Percentiles rank a stretch among this genome's conserved stretches.
These are phyloP conservation scores for Teleopsis dalmanni DNA, from an alignment of 1,140 invertebrate species.

Conservation along the genomic window DNA sequence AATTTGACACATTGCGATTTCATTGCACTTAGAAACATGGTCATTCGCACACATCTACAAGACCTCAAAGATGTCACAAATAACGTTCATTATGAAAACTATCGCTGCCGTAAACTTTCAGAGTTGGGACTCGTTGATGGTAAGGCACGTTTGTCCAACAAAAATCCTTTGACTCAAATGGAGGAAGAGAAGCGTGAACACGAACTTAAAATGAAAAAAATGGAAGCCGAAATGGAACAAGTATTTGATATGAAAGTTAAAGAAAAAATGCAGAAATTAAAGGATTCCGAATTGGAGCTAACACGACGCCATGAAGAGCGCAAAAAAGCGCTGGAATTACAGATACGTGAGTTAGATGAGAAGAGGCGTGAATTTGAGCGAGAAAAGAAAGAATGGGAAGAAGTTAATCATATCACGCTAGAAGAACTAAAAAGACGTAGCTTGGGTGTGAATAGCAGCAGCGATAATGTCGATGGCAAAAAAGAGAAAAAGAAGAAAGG, in stretches of 20 bases:
- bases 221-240: conserved; percentile 94
- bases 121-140: conserved; percentile 72
- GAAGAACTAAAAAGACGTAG: conserved; percentile 76
- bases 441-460: conserved; percentile 72
- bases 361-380: conserved; percentile 74
- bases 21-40: conserved; percentile 93
- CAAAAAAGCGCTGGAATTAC: conserved; percentile 64
- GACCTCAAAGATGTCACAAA: conserved; percentile 93
- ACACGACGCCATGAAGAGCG: conserved; percentile 55
- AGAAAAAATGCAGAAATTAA: conserved; percentile 88
- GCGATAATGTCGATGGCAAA: conserved; percentile 38
- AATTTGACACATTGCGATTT: conserved; percentile 99
- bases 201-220: conserved; percentile 91
- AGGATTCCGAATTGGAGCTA: conserved; percentile 82
- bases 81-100: conserved; percentile 95
- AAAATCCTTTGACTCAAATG: conserved; percentile 95
- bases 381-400: conserved; percentile 86
- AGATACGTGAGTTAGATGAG: conserved; percentile 85
- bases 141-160: conserved; percentile 78
- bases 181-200: conserved; percentile 96
- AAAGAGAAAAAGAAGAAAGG: conserved; percentile 43
- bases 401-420: conserved; percentile 76
- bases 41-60: conserved; percentile 87
- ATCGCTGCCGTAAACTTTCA: conserved; percentile 83
- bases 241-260: conserved; percentile 76